phyloP scores from a whole-genome alignment of 2,797 vertebrate species.

The Parauchenoglanis ngamensis region DNA sequence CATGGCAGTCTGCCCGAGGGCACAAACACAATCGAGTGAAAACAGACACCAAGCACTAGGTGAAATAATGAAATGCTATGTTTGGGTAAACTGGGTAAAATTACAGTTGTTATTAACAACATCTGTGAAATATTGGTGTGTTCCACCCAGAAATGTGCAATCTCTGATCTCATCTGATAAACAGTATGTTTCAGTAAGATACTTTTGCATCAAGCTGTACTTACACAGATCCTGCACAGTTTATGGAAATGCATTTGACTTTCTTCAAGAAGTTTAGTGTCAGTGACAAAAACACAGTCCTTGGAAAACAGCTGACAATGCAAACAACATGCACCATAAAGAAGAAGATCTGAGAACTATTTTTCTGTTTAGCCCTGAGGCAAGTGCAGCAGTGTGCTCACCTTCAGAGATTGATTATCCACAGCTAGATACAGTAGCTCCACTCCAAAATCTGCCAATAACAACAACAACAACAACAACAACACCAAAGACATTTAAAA shows the following conservation, averaged over 20 bases:
- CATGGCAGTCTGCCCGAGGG: conserved; percentile 57
- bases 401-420: conserved; percentile 39
- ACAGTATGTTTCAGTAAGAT: conserved; percentile 12
- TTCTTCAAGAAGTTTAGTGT: conserved; percentile 33
- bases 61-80: conserved; percentile 31
- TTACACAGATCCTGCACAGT: neutral
- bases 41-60: conserved; percentile 11
- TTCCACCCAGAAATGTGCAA: neutral
- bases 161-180: conserved; percentile 27
- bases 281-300: conserved; percentile 21
- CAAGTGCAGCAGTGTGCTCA: conserved; percentile 37
- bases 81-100: conserved; percentile 22
- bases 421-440: conserved; percentile 10
- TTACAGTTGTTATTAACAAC: conserved; percentile 18
- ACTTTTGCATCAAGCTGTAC: conserved; percentile 9
- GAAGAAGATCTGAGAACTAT: conserved; percentile 38
- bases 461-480: conserved; percentile 8
- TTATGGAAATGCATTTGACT: conserved; percentile 15
- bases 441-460: neutral
- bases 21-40: conserved; percentile 40
- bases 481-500: conserved; percentile 17
- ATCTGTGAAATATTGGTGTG: neutral
- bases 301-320: conserved; percentile 68
- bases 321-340: conserved; percentile 61
- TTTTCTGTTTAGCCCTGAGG: conserved; percentile 46